phyloP scores from a whole-genome alignment of 53 echinoderm and acorn worm species.

The Paelopatides confundens region DNA sequence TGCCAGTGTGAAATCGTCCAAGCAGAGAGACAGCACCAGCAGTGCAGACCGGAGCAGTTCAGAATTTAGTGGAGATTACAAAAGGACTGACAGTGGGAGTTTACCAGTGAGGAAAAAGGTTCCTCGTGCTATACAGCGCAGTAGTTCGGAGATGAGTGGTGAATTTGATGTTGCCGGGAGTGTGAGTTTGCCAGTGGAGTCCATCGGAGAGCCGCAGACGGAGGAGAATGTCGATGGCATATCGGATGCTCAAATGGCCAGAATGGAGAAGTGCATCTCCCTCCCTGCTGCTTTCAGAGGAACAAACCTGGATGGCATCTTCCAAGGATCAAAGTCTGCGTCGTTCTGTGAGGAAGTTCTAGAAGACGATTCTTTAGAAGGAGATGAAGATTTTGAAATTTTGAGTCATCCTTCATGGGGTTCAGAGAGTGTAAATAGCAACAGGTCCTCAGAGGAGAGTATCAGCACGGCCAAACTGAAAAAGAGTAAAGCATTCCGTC shows the following conservation, averaged over 20 bases:
- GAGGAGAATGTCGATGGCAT: background rate
- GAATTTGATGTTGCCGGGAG: background rate
- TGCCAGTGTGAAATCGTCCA: background rate
- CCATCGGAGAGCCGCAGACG: background rate
- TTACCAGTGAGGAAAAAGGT: background rate
- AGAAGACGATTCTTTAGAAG: background rate
- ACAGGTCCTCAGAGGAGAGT: slow-evolving; percentile 3
- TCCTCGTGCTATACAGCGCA: background rate
- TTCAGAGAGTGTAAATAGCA: slow-evolving; percentile 27
- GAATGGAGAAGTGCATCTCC: slow-evolving; percentile 13
- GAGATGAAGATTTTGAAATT: slow-evolving; percentile 14
- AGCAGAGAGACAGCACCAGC: background rate
- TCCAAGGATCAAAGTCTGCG: slow-evolving; percentile 18
- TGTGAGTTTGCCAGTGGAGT: slow-evolving; percentile 6
- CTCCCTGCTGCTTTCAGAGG: background rate
- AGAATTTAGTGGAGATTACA: background rate
- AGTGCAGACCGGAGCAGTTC: background rate
- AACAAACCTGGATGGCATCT: background rate
- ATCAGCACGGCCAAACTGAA: background rate
- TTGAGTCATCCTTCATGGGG: background rate
- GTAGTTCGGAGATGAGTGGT: background rate
- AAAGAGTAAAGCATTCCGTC: background rate
- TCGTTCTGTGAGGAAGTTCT: background rate
- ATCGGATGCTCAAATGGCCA: background rate
- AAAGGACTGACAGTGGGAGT: background rate